Evolutionary conservation across 1,140 invertebrate genomes (phyloP), one percentile per base, ranked within the genome.

Genomic region (Atta cephalotes): DNA sequence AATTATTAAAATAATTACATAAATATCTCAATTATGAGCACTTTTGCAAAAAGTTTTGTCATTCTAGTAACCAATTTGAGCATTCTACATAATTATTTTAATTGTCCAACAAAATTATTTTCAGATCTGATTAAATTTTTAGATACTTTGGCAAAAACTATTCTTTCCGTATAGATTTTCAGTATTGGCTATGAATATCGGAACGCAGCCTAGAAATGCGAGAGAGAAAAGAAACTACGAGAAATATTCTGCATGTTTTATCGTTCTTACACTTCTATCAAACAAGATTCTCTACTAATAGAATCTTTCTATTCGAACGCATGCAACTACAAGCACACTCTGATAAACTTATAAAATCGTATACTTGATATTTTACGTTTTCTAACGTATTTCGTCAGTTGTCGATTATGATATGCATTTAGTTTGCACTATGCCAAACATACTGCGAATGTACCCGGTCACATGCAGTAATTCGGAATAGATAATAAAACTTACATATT

Each of bases 381-480:
- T 14, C 5, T 45, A 72, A 78, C 31, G 16, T 51, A 35, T 39
- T 39, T 35, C 28, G 18, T 79, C 62, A 65, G 16, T 79, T 45
- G 25, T 85, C 31, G 5, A 31, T 85, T 79, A 56, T 85, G 72
- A 79, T 85, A 85, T 68, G 76, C n/a, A 79, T 85, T 85, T 77
- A 85, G 12, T 51, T 58, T 49, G n/a, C n/a, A 14, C 49, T n/a
- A 58, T 31, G 21, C 35, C 63, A 49, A 84, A 63, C 56, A 18
- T 21, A 3, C 14, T 18, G 28, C 35, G 39, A 62, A 25, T 76
- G 25, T n/a, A 62, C 9, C 53, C 56, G 28, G 70, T 84, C 45
- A 16, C 71, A 58, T 45, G 31, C 6, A 51, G 7, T 70, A 3
- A 71, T n/a, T 80, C 21, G 16, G 3, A 72, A 60, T 74, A 31